Percentiles rank a stretch among this genome's conserved stretches.
These are phyloP conservation scores for Zaprionus vittiger DNA, from an alignment of 1,140 invertebrate species.

Conservation along the genomic window DNA sequence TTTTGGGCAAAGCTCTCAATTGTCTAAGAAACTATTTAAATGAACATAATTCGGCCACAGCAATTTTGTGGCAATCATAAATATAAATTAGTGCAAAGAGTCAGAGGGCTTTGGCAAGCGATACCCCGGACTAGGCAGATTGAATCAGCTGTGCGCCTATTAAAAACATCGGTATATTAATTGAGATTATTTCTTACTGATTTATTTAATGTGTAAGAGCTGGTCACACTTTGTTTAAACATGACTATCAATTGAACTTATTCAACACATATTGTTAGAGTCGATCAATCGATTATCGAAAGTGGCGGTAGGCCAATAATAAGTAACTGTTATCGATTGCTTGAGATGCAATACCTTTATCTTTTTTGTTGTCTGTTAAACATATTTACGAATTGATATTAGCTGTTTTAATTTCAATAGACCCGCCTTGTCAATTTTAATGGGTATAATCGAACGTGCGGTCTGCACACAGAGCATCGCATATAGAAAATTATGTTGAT, in stretches of 20 bases:
- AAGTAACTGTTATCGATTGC: too few relatives aligned
- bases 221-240: too few relatives aligned
- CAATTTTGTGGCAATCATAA: constrained; percentile 46
- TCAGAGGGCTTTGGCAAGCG: too few relatives aligned
- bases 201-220: too few relatives aligned
- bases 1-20: not conserved
- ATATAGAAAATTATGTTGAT: constrained; percentile 62
- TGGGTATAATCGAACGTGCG: not conserved
- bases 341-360: not conserved
- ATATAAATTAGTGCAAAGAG: not conserved
- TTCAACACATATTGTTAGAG: too few relatives aligned
- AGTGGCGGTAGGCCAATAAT: too few relatives aligned
- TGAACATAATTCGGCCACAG: constrained; percentile 54
- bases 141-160: too few relatives aligned
- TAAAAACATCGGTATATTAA: too few relatives aligned
- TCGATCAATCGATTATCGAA: too few relatives aligned
- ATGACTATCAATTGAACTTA: too few relatives aligned
- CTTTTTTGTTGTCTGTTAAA: not conserved
- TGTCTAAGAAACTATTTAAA: constrained; percentile 39
- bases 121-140: not conserved
- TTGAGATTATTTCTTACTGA: too few relatives aligned
- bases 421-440: not conserved
- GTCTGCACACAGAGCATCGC: not conserved
- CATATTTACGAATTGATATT: not conserved
- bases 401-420: not conserved